Evolutionary conservation across 2,797 vertebrate genomes (phyloP).

Genomic region (Mormyrus hasselquistii): DNA sequence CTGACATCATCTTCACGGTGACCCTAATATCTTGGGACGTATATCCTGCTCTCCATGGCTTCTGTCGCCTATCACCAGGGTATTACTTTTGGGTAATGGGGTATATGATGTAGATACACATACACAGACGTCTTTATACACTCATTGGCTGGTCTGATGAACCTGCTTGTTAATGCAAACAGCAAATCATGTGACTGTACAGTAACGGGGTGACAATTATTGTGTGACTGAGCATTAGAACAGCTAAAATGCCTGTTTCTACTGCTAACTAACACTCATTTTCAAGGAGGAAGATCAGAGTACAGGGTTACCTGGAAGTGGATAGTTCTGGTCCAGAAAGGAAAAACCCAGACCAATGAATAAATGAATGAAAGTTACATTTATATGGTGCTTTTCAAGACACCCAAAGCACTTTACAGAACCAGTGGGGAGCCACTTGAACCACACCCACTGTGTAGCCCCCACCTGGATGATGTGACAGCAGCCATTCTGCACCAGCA

Average conservation of each 20-base stretch:
- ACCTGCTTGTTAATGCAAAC: not conserved
- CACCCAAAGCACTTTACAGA: too few species aligned
- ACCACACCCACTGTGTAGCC: not conserved
- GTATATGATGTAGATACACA: not conserved
- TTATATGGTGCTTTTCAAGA: too few species aligned
- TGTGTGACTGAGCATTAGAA: not conserved
- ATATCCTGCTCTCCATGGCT: not conserved
- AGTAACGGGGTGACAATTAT: not conserved
- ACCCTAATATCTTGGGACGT: not conserved
- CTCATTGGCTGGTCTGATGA: not conserved
- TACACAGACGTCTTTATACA: not conserved
- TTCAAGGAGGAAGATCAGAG: not conserved
- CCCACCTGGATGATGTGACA: not conserved
- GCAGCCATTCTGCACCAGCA: not conserved
- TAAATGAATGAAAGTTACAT: too few species aligned
- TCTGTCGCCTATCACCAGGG: slow-evolving; percentile 19
- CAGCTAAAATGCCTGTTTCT: not conserved
- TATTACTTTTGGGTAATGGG: not conserved
- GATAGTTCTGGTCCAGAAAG: not conserved
- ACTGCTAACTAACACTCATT: not conserved
- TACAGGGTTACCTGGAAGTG: not conserved
- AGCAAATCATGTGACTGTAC: not conserved
- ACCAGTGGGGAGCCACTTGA: not conserved
- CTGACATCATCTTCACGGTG: not conserved
- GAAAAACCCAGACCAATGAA: not conserved